Evolutionary conservation across 2,888 invertebrate genomes (phyloP).

Genomic region (Blomia tropicalis): DNA sequence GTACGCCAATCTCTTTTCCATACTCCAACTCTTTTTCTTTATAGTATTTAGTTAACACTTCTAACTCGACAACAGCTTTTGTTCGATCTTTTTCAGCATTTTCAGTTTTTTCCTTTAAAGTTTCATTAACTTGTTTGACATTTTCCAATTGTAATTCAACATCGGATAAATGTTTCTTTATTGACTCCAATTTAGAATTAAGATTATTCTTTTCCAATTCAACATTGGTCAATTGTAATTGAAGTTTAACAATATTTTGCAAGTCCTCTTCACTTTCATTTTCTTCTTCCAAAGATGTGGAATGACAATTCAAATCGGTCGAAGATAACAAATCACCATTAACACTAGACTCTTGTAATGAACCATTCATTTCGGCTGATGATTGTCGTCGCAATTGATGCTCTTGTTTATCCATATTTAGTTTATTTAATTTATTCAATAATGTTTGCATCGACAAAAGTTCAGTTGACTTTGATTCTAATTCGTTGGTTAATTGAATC

Average conservation of each 20-base stretch:
- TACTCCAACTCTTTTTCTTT: conserved; percentile 24
- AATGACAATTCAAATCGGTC: background rate
- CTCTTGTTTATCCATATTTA: background rate
- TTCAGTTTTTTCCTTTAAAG: conserved; percentile 18
- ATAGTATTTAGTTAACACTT: conserved; percentile 24
- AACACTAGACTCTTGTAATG: background rate
- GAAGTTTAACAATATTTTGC: conserved; percentile 18
- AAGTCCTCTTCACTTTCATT: conserved; percentile 7
- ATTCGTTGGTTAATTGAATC: background rate
- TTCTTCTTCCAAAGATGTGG: background rate
- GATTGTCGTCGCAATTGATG: background rate
- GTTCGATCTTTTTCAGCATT: conserved; percentile 17
- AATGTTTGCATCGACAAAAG: conserved; percentile 16
- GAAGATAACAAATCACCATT: background rate
- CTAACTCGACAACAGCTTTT: conserved; percentile 20
- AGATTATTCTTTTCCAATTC: conserved; percentile 10
- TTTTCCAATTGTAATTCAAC: background rate
- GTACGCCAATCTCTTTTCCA: conserved; percentile 24
- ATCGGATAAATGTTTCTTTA: background rate
- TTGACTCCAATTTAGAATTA: background rate
- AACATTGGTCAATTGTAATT: conserved; percentile 10
- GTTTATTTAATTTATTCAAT: conserved; percentile 14
- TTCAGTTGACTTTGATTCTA: background rate
- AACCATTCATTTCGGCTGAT: background rate
- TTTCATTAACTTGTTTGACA: background rate